Evolutionary conservation across 1,140 invertebrate genomes (phyloP).

Genomic region (Polypedilum pembai): DNA sequence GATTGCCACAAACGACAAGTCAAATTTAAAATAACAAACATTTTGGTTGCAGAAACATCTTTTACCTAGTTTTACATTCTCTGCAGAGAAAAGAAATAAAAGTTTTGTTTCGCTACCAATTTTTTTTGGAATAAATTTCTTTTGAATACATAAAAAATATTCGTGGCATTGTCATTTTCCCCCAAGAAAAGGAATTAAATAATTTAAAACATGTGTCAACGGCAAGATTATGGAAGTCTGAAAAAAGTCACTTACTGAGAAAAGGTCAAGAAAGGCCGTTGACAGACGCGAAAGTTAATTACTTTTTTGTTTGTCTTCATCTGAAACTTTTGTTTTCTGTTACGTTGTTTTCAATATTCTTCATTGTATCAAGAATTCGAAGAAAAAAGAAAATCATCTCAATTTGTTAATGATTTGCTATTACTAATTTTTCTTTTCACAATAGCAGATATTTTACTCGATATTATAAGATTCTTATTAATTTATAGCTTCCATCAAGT

Average conservation of each 20-base stretch:
- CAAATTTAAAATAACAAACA: too few relatives aligned
- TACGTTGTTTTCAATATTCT: neutral
- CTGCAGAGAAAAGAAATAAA: too few relatives aligned
- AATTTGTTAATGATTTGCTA: neutral
- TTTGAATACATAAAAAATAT: neutral
- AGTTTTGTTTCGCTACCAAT: too few relatives aligned
- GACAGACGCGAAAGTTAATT: constrained; percentile 18
- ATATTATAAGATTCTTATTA: too few relatives aligned
- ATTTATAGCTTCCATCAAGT: too few relatives aligned
- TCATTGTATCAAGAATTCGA: too few relatives aligned
- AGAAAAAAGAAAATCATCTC: neutral
- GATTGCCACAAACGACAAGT: too few relatives aligned
- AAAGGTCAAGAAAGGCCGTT: constrained; percentile 23
- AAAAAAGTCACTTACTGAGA: neutral
- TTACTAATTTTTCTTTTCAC: too few relatives aligned
- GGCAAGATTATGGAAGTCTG: neutral
- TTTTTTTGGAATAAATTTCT: too few relatives aligned
- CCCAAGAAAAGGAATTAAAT: neutral
- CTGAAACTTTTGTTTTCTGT: neutral
- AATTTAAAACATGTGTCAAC: constrained; percentile 13
- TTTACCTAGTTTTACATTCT: too few relatives aligned
- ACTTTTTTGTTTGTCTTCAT: neutral
- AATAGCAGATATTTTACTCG: too few relatives aligned
- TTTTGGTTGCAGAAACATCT: too few relatives aligned
- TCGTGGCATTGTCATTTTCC: constrained; percentile 1